Conservation (phyloP, 2,888 invertebrate genomes). For the Diplazon laetatorius region DNA sequence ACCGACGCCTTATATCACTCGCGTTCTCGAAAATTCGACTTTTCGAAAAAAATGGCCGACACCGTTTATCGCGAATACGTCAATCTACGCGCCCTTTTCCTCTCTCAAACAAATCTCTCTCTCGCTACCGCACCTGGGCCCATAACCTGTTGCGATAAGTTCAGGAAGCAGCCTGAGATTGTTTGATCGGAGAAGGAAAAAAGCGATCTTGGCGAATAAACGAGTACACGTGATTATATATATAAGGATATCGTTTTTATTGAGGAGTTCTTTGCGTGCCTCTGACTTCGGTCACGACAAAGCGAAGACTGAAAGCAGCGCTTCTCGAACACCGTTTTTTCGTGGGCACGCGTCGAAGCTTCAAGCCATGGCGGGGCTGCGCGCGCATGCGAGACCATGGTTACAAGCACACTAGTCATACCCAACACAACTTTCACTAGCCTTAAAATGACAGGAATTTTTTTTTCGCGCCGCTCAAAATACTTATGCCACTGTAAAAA, state of each 20-base stretch:
- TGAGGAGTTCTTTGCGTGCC: background rate
- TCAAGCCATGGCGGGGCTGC: conserved; percentile 4
- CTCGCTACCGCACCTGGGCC: conserved; percentile 21
- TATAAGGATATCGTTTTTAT: too few species aligned
- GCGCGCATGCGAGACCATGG: background rate
- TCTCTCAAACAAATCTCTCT: background rate
- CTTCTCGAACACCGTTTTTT: conserved; percentile 7
- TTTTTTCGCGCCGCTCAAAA: too few species aligned
- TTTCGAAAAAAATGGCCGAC: background rate
- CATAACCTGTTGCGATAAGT: conserved; percentile 31
- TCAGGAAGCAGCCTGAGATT: conserved; percentile 9
- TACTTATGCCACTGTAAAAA: too few species aligned
- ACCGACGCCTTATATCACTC: conserved; percentile 16
- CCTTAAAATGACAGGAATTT: too few species aligned
- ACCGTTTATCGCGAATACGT: background rate
- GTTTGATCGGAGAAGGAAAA: background rate
- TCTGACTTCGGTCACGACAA: conserved; percentile 9
- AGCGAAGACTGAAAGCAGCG: conserved; percentile 9
- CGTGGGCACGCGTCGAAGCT: conserved; percentile 2
- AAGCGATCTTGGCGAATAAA: background rate
- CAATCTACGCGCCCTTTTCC: conserved; percentile 11
- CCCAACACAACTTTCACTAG: too few species aligned
- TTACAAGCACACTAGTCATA: conserved; percentile 1
- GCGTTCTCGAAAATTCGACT: conserved; percentile 17
- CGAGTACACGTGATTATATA: background rate